Conservation (phyloP, 2,888 invertebrate species). For the Spilosoma lubricipeda region DNA sequence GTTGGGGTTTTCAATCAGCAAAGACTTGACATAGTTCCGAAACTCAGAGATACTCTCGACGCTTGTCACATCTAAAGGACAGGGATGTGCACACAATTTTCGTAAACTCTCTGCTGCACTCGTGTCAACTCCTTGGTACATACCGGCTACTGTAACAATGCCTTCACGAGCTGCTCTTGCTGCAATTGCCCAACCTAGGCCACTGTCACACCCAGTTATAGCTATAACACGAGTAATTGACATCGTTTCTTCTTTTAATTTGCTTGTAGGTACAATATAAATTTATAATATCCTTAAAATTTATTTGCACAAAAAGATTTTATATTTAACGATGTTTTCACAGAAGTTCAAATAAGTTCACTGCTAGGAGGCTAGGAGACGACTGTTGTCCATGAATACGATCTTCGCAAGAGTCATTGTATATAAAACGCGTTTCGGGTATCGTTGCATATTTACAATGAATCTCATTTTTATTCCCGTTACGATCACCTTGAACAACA, state of each 20-base stretch:
- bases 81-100: conserved; percentile 77
- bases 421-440: conserved; percentile 79
- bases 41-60: conserved; percentile 85
- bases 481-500: conserved; percentile 34
- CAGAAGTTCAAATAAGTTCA: conserved; percentile 46
- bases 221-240: conserved; percentile 83
- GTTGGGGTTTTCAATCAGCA: conserved; percentile 80
- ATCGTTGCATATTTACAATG: conserved; percentile 82
- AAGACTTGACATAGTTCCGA: conserved; percentile 73
- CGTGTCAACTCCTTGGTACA: conserved; percentile 87
- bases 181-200: conserved; percentile 91
- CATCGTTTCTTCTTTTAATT: conserved; percentile 46
- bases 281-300: background rate
- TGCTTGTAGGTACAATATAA: background rate
- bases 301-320: background rate
- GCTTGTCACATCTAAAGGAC: conserved; percentile 89
- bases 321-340: conserved; percentile 6
- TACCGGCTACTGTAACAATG: conserved; percentile 92
- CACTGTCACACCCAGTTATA: conserved; percentile 95
- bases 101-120: conserved; percentile 82
- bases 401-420: conserved; percentile 63
- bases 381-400: conserved; percentile 61
- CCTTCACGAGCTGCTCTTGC: conserved; percentile 87
- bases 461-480: conserved; percentile 69
- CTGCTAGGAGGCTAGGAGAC: conserved; percentile 45